Evolutionary conservation across 2,797 vertebrate genomes (phyloP), one percentile per base, ranked within the genome.

Genomic region (Paramormyrops hopkinsi): DNA sequence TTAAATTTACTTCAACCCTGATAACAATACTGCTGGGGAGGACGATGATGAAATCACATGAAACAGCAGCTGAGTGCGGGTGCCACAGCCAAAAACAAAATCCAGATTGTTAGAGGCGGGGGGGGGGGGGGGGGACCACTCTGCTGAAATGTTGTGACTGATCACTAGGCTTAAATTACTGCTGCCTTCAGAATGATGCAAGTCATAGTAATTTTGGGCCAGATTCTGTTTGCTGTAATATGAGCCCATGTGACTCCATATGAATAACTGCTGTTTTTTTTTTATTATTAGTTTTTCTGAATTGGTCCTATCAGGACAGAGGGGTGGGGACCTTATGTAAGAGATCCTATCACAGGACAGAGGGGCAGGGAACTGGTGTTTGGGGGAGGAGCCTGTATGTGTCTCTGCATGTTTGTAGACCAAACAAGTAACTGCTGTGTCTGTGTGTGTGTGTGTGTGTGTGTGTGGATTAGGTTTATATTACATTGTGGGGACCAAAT

Each of bases 81-180:
- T 29, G 25, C 44, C 48, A 51, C 85, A 56, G 25, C 51, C 85
- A 86, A 56, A 86, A 86, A 86, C 85, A 86, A 86, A 86, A 86
- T 86, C 85, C 44, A 86, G 85, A 86, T 86, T 83, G 79, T 50
- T 48, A 14, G 65, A 41, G 76, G 46, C 14, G 83, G 83, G 83
- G 17, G 51, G 41, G 41, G 4, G 17, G 3, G 41, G n/a, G n/a
- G n/a, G n/a, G n/a, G 1, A 86, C 85, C 14, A 59, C 29, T 56
- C 51, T 56, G 51, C 85, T 54, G 83, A 87, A 87, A 87, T 37
- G 51, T 25, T n/a, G 48, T n/a, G 53, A 87, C 85, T 44, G 85
- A 87, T 87, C 51, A 87, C 86, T 59, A 9, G 76, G 86, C 86
- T 59, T 87, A 56, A 87, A 87, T 87, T 87, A 87, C 86, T 56